Evolutionary conservation across 1,140 invertebrate genomes (phyloP).

Genomic region (Triops cancriformis): DNA sequence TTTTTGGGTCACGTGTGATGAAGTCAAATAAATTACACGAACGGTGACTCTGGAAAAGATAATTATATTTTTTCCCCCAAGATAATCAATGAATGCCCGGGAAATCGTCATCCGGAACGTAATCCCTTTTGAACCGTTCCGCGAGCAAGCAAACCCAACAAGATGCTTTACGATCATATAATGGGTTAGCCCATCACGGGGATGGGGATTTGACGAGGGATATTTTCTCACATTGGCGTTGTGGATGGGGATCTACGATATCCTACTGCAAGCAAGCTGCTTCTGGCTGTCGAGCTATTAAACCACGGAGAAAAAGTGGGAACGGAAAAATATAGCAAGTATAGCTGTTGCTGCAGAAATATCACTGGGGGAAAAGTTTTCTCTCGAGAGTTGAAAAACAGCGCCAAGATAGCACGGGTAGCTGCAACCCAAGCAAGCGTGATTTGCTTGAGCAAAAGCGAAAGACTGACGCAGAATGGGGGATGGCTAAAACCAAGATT

Average conservation of each 20-base stretch:
- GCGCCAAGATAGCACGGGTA: background rate
- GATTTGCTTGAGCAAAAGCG: conserved; percentile 5
- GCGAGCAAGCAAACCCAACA: background rate
- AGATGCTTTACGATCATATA: background rate
- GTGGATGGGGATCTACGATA: conserved; percentile 2
- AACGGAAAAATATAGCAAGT: background rate
- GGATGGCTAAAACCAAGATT: conserved; percentile 3
- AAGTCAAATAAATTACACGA: too few relatives aligned
- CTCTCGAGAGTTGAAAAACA: background rate
- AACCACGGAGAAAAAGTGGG: background rate
- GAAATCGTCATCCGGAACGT: too few relatives aligned
- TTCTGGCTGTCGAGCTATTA: background rate
- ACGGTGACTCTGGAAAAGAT: too few relatives aligned
- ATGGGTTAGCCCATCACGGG: background rate
- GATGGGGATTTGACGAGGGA: conserved; percentile 12
- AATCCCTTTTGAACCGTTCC: background rate
- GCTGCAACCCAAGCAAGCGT: background rate
- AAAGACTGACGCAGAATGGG: background rate
- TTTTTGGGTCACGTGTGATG: too few relatives aligned
- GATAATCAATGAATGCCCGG: too few relatives aligned
- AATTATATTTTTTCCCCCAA: too few relatives aligned
- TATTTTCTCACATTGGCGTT: background rate
- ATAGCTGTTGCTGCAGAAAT: conserved; percentile 9
- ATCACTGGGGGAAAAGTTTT: background rate
- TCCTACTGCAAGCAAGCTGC: conserved; percentile 1